These are phyloP conservation scores for Megamerina dolium DNA, from an alignment of 2,888 invertebrate species.

Conservation along the genomic window DNA sequence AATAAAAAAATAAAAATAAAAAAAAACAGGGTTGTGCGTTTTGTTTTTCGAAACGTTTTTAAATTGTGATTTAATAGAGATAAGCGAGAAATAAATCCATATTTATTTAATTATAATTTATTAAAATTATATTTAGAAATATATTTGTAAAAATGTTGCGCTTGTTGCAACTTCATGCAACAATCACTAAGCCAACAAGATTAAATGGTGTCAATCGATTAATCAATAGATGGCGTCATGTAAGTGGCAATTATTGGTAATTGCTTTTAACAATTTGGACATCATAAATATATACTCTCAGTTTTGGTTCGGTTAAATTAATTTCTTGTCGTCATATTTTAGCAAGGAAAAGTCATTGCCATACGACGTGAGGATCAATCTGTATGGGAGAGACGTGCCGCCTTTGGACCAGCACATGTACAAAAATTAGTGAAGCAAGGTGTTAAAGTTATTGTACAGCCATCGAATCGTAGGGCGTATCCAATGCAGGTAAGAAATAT, in stretches of 20 bases:
- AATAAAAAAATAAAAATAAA: conserved; percentile 2
- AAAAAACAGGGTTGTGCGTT: too few species aligned
- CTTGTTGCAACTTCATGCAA: conserved; percentile 33
- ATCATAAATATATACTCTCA: not conserved
- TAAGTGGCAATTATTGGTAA: conserved; percentile 28
- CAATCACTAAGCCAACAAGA: conserved; percentile 19
- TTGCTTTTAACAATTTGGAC: not conserved
- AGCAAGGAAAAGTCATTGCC: conserved; percentile 69
- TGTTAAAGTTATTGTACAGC: conserved; percentile 94
- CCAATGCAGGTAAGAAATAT: conserved; percentile 74
- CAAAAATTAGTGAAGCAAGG: conserved; percentile 79
- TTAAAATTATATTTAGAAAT: too few species aligned
- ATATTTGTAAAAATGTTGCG: conserved; percentile 45
- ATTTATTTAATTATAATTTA: too few species aligned
- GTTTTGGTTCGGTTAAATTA: not conserved
- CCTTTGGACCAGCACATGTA: conserved; percentile 88
- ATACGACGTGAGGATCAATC: conserved; percentile 89
- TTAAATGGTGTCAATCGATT: not conserved
- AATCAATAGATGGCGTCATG: conserved; percentile 39
- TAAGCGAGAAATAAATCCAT: too few species aligned
- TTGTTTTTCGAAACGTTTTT: too few species aligned
- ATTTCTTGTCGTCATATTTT: conserved; percentile 16
- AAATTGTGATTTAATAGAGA: too few species aligned
- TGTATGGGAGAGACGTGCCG: conserved; percentile 93
- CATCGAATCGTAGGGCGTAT: conserved; percentile 94